These are phyloP conservation scores for Chinchilla lanigera DNA, from an alignment of 2,113 vertebrate genomes.

Conservation along the genomic window DNA sequence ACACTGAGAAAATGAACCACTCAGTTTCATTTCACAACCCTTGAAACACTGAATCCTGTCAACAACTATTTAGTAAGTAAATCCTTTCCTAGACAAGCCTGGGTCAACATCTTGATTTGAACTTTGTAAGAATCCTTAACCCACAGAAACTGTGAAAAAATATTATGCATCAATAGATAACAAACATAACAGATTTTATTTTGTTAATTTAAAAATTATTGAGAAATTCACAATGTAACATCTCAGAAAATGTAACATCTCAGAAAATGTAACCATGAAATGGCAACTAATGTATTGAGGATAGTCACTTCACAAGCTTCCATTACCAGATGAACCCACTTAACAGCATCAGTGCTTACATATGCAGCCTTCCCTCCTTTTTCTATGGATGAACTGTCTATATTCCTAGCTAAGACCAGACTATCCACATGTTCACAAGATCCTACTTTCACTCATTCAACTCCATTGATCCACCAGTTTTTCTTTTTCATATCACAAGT, in stretches of 20 bases:
- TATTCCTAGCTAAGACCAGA: not conserved
- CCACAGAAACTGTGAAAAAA: not conserved
- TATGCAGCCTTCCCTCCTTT: not conserved
- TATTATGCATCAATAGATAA: not conserved
- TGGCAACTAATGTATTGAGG: not conserved
- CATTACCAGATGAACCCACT: not conserved
- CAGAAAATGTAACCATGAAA: not conserved
- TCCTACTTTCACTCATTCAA: not conserved
- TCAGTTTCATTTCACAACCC: not conserved
- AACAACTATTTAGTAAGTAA: not conserved
- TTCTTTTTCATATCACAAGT: not conserved
- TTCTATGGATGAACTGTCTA: not conserved
- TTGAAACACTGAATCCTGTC: not conserved
- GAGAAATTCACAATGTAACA: not conserved
- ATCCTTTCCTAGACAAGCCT: not conserved
- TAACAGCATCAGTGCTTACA: not conserved
- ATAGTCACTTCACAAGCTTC: not conserved
- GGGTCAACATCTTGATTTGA: not conserved
- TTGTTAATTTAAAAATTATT: not conserved
- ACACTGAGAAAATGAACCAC: not conserved
- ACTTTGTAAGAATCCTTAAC: not conserved
- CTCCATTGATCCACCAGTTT: not conserved
- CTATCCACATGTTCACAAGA: not conserved
- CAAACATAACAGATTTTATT: not conserved
- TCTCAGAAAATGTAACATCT: not conserved